Conservation (phyloP, 2,113 vertebrate genomes). For the Phycodurus eques region DNA sequence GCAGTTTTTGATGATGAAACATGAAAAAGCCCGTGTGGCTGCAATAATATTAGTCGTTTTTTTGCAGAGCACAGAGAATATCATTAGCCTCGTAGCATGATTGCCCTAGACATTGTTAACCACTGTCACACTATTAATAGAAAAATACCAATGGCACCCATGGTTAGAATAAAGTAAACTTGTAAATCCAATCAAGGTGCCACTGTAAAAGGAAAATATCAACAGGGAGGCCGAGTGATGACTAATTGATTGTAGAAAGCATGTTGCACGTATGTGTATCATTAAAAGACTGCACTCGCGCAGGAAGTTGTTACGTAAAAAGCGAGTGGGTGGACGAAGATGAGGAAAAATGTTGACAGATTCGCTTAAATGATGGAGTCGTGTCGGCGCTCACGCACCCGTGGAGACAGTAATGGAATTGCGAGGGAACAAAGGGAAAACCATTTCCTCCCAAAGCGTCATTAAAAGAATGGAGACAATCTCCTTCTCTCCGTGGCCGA, state of each 20-base stretch:
- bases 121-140: too few relatives aligned
- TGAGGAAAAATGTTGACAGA: constrained; percentile 19
- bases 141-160: too few relatives aligned
- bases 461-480: constrained; percentile 55
- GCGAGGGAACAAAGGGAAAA: constrained; percentile 45
- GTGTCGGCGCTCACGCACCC: constrained; percentile 22
- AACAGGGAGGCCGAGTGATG: neutral
- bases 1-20: too few relatives aligned
- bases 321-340: constrained; percentile 49
- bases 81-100: too few relatives aligned
- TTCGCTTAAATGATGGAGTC: constrained; percentile 42
- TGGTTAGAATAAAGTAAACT: too few relatives aligned
- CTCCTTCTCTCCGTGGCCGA: constrained; percentile 31
- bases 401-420: constrained; percentile 43
- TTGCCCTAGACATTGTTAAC: too few relatives aligned
- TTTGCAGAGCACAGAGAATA: too few relatives aligned
- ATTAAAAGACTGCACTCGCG: constrained; percentile 19
- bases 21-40: too few relatives aligned
- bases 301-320: constrained; percentile 59
- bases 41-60: too few relatives aligned
- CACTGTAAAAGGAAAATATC: neutral
- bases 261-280: constrained; percentile 6
- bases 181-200: too few relatives aligned
- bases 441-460: constrained; percentile 45
- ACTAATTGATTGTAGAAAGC: neutral